A percentile compares a stretch with the other conserved stretches of the same genome.
These are phyloP conservation scores for Oplegnathus fasciatus DNA, from an alignment of 2,113 vertebrate genomes.

Conservation along the genomic window DNA sequence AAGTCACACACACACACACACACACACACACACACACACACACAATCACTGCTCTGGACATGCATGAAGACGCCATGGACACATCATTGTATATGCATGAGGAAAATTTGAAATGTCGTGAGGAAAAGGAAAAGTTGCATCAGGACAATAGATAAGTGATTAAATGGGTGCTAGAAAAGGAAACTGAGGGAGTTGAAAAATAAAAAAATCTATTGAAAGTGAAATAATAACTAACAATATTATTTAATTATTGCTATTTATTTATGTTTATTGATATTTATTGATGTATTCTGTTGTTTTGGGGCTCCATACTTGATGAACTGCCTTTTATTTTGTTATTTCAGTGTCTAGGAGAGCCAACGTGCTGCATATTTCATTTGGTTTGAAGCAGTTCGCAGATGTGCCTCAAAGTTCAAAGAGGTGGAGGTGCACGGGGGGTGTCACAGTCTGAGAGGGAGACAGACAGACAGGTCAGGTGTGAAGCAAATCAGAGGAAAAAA, in stretches of 20 bases:
- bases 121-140: neutral
- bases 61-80: too few species aligned
- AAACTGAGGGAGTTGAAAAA: neutral
- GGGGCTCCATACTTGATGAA: neutral
- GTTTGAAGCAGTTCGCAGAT: conserved; percentile 5
- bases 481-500: conserved; percentile 22
- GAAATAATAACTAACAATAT: neutral
- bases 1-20: too few species aligned
- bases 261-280: neutral
- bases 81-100: too few species aligned
- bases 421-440: neutral
- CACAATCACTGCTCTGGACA: too few species aligned
- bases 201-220: neutral
- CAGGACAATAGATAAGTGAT: neutral
- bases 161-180: neutral
- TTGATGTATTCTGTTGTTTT: neutral
- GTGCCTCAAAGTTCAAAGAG: conserved; percentile 12
- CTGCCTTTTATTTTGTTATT: neutral
- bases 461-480: conserved; percentile 17
- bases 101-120: too few species aligned
- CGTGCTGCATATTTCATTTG: neutral
- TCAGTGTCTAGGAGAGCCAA: neutral
- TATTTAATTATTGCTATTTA: neutral
- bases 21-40: too few species aligned
- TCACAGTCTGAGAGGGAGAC: neutral